These are phyloP conservation scores for Thymallus thymallus DNA, from an alignment of 2,113 vertebrate species.

Conservation along the genomic window DNA sequence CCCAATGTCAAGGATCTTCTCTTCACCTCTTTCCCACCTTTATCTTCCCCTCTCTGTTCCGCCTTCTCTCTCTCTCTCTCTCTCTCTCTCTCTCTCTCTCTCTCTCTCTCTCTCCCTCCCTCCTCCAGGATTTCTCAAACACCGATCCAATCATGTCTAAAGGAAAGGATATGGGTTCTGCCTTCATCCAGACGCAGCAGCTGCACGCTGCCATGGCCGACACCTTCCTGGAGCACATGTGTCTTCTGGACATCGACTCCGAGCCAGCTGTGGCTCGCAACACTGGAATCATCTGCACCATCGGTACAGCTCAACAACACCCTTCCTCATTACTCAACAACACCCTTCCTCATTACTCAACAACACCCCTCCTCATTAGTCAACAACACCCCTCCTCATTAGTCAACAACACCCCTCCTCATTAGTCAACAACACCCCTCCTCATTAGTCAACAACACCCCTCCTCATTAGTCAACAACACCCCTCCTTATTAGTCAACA, in stretches of 20 bases:
- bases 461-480: too few species aligned
- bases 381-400: too few species aligned
- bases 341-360: too few species aligned
- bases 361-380: too few species aligned
- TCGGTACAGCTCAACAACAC: constrained; percentile 75
- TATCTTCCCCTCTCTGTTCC: neutral
- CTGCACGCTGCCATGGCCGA: constrained; percentile 92
- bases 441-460: too few species aligned
- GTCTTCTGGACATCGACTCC: constrained; percentile 95
- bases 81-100: constrained; percentile 2
- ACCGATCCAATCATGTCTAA: constrained; percentile 73
- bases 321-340: neutral
- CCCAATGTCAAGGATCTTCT: neutral
- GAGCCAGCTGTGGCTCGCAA: constrained; percentile 88
- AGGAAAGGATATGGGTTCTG: constrained; percentile 76
- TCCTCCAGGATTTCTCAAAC: constrained; percentile 50
- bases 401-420: too few species aligned
- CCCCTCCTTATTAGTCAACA: too few species aligned
- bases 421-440: too few species aligned
- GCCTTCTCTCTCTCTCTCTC: constrained; percentile 16
- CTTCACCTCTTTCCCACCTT: neutral
- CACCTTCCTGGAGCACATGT: constrained; percentile 93
- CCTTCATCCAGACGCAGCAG: constrained; percentile 92
- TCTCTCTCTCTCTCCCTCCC: neutral
- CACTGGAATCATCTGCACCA: constrained; percentile 97